phyloP scores from a whole-genome alignment of 2,113 vertebrate genomes.

The Entomyzon cyanotis region DNA sequence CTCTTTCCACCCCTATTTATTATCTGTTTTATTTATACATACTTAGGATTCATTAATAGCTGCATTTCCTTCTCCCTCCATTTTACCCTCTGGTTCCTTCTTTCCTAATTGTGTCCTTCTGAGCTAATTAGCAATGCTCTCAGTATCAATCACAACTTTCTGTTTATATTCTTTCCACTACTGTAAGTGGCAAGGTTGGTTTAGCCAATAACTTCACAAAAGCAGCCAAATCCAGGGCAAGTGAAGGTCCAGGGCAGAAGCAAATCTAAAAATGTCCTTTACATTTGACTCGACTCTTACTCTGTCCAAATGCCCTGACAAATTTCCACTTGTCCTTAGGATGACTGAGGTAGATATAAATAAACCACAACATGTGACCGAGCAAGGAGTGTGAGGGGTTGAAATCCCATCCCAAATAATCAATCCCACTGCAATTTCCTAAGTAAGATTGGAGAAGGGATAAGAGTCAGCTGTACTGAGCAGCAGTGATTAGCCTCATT shows the following conservation, averaged over 20 bases:
- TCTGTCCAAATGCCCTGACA: not conserved
- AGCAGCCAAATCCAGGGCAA: not conserved
- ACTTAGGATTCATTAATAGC: not conserved
- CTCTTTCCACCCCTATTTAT: not conserved
- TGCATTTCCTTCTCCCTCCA: not conserved
- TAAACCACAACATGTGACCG: conserved; percentile 24
- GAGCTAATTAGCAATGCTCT: not conserved
- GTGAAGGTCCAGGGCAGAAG: not conserved
- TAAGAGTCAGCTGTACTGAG: conserved; percentile 46
- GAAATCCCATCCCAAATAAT: conserved; percentile 69
- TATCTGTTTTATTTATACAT: conserved; percentile 5
- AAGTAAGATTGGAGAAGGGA: conserved; percentile 35
- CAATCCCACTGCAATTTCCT: conserved; percentile 53
- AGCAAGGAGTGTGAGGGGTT: conserved; percentile 35
- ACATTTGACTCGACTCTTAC: not conserved
- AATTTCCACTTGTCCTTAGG: conserved; percentile 61
- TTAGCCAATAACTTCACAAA: not conserved
- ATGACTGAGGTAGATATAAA: conserved; percentile 53
- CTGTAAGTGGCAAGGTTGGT: not conserved
- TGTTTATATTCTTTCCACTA: not conserved
- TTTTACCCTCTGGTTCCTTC: not conserved
- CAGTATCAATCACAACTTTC: not conserved
- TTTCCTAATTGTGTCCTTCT: not conserved
- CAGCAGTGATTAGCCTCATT: conserved; percentile 25
- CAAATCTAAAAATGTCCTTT: not conserved